Base-by-base conservation (phyloP, 2,797 vertebrate species). In the Gymnothorax javanicus region DNA sequence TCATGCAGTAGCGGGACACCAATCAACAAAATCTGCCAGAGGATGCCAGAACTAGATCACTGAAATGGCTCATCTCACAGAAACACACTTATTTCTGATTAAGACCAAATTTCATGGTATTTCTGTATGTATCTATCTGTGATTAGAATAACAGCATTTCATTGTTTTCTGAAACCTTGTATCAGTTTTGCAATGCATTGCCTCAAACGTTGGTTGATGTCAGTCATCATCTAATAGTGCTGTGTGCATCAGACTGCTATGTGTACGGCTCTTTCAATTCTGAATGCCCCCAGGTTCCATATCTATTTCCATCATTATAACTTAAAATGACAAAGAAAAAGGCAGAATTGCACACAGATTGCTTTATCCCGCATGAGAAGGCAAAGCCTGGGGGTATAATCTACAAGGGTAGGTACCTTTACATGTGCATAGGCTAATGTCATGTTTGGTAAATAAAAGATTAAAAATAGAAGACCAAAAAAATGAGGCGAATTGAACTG, bases 1-100 rank as follows among this genome's bases (percentile, higher is more conserved):
- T 62, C 86, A 90, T 90, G 85, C 85, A 71, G 82, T 87, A 88
- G 87, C 81, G 87, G 67, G 8, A 25, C n/a, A 69, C 27, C n/a
- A 69, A 27, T 69, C n/a, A 11, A 69, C 67, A 90, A 33, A 82
- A 23, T n/a, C 23, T 50, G 54, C 82, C 33, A 62, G 11, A 0
- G 59, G 59, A 25, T 13, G 33, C 23, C 13, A 82, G 27, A 67
- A 69, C 79, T 43, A 71, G 23, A 57, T 59, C 57, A 71, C 7
- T 17, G n/a, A 25, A 4, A 67, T 7, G 33, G 33, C 27, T 52
- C 2, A 50, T 62, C 25, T 25, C 1, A 50, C n/a, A 3, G 54
- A 83, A 58, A 7, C n/a, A 56, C 75, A 82, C 33, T 82, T 62
- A 56, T 54, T 5, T 64, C 23, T 52, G 82, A 6, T 57, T n/a